Base-by-base conservation (phyloP, 2,113 vertebrate species). In the Eidolon helvum region DNA sequence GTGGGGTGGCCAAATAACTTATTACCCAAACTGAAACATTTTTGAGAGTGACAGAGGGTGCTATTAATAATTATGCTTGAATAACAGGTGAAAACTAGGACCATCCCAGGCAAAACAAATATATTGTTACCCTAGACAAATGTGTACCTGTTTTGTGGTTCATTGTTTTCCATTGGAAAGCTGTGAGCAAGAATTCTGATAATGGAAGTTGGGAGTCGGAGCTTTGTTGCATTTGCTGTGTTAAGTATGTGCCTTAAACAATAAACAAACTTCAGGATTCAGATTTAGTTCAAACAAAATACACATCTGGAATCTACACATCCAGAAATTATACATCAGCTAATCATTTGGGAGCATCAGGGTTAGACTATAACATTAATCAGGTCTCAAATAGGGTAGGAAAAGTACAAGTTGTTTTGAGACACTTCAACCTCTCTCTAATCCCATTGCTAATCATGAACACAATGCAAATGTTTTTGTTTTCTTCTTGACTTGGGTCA, bases 341-440 rank as follows among this genome's bases (percentile, higher is more conserved):
- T 43, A 1, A 69, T 83, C 10, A 63, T 28, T 83, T 66, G 38
- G 40, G 40, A 71, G 35, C 21, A 74, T 45, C 35, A 66, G 30
- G 11, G 16, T 91, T 87, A 83, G 68, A 89, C 48, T 86, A 16
- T n/a, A 83, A 88, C 50, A 45, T n/a, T 45, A 92, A 92, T 94
- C 68, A 90, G 63, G 65, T 95, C 63, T 96, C 30, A 61, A 15
- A 61, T n/a, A 92, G 38, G 33, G 18, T 96, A 43, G 84, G 75
- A 72, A 96, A 97, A 96, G 71, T 94, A 97, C 96, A 95, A 80
- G 66, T 87, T 97, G 95, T 87, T 95, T 94, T 91, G 69, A 96
- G 84, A 83, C 38, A 95, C 30, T 69, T 91, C 65, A 79, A n/a
- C 26, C 22, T 53, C 40, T 89, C 74, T 95, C 80, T n/a, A 89